A percentile compares a stretch with the other conserved stretches of the same genome.
phyloP scores from a whole-genome alignment of 2,888 invertebrate species.

The Nomada ruficornis region DNA sequence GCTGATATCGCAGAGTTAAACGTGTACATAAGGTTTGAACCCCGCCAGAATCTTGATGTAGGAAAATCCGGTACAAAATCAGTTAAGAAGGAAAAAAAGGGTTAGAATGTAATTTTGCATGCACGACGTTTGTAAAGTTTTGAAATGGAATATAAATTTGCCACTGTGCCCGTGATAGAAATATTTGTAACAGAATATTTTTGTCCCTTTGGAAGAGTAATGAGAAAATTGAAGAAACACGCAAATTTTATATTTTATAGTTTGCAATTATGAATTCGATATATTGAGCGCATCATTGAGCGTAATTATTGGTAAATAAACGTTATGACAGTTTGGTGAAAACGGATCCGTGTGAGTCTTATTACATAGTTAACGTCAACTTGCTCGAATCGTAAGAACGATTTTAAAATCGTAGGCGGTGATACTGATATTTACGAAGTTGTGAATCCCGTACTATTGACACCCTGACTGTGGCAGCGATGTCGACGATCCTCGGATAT shows the following conservation, averaged over 20 bases:
- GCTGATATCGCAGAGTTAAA: not conserved
- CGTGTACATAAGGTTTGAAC: not conserved
- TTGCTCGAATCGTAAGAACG: not conserved
- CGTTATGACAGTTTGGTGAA: not conserved
- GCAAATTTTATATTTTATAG: no score
- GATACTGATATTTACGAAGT: not conserved
- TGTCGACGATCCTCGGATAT: conserved; percentile 5
- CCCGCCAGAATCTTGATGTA: not conserved
- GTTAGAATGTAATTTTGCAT: no score
- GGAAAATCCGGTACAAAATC: not conserved
- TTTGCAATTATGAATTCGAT: not conserved
- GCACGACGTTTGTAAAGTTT: no score
- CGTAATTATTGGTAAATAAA: not conserved
- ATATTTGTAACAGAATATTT: no score
- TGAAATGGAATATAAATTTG: no score
- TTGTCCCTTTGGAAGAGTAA: no score
- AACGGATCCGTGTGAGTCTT: not conserved
- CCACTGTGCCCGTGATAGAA: no score
- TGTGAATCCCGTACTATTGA: not conserved
- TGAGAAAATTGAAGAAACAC: no score
- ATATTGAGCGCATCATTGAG: not conserved
- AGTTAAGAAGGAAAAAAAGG: no score
- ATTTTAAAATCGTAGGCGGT: not conserved
- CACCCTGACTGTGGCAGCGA: not conserved
- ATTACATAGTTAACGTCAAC: not conserved